Percentiles rank a stretch among this genome's conserved stretches.
phyloP scores from a whole-genome alignment of 2,797 vertebrate genomes.

The Malurus splendens region DNA sequence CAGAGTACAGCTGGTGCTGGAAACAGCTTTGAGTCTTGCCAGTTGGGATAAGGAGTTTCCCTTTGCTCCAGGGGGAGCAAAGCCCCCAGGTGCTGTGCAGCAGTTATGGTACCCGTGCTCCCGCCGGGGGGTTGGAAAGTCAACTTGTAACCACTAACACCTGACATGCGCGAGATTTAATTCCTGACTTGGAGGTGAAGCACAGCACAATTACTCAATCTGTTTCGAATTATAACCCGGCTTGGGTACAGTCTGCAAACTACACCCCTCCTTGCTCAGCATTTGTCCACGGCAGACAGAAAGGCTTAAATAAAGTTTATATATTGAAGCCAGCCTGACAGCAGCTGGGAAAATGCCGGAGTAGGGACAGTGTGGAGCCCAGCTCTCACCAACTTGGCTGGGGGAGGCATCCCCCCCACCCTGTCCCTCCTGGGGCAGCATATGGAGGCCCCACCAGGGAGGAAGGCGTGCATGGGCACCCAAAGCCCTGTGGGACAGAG shows the following conservation, averaged over 20 bases:
- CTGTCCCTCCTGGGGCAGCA: not conserved
- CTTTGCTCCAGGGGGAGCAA: not conserved
- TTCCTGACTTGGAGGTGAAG: constrained; percentile 16
- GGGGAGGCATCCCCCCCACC: not conserved
- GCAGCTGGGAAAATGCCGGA: not conserved
- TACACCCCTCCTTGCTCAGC: not conserved
- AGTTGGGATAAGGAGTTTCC: not conserved
- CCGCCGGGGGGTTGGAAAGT: rapidly evolving
- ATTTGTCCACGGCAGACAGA: not conserved
- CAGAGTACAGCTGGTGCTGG: not conserved
- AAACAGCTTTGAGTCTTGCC: not conserved
- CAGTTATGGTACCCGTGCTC: not conserved
- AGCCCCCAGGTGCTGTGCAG: rapidly evolving
- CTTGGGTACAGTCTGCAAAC: not conserved
- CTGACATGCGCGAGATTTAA: not conserved
- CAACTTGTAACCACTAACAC: not conserved
- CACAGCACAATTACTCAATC: not conserved
- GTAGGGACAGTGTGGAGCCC: not conserved
- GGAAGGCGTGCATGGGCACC: rapidly evolving
- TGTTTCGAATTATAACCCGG: constrained; percentile 6
- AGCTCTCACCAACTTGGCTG: rapidly evolving
- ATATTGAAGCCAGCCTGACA: not conserved
- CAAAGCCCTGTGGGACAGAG: rapidly evolving
- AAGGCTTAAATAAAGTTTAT: not conserved
- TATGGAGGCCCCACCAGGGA: rapidly evolving